These are phyloP conservation scores for Anabacerthia variegaticeps DNA, from an alignment of 2,797 vertebrate genomes.

Conservation along the genomic window DNA sequence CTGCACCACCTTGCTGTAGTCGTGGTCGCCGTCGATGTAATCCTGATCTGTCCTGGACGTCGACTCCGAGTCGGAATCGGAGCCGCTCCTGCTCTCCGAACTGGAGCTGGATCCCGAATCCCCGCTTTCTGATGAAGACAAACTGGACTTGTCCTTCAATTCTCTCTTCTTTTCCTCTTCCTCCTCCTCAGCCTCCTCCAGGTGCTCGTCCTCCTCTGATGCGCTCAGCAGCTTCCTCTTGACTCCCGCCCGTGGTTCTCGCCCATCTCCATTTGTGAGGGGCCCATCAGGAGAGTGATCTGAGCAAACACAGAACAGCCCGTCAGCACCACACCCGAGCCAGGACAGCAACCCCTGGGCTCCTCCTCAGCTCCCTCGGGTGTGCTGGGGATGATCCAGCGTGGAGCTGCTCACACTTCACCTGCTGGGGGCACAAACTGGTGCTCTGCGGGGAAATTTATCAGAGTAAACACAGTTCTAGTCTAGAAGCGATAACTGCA, in stretches of 20 bases:
- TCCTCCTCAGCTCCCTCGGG: background rate
- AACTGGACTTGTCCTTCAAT: slow-evolving; percentile 70
- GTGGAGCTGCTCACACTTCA: background rate
- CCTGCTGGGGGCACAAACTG: background rate
- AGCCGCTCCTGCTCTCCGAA: slow-evolving; percentile 78
- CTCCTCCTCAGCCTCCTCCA: slow-evolving; percentile 75
- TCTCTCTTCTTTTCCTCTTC: slow-evolving; percentile 75
- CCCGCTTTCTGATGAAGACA: slow-evolving; percentile 85
- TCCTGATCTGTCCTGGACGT: slow-evolving; percentile 87
- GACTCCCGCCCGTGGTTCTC: slow-evolving; percentile 69
- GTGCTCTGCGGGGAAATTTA: background rate
- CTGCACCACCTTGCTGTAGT: slow-evolving; percentile 94
- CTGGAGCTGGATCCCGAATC: slow-evolving; percentile 77
- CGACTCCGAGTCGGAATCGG: slow-evolving; percentile 79
- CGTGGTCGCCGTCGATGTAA: slow-evolving; percentile 93
- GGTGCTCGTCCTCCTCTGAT: slow-evolving; percentile 72
- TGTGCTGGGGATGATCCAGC: background rate
- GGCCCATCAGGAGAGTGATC: slow-evolving; percentile 77
- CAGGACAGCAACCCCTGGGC: background rate
- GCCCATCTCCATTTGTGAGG: slow-evolving; percentile 83
- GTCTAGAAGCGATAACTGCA: background rate
- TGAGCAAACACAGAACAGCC: slow-evolving; percentile 61
- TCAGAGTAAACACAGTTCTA: background rate
- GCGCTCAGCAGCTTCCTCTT: slow-evolving; percentile 77
- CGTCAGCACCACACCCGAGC: background rate